These are phyloP conservation scores for Amniataba percoides DNA, from an alignment of 2,797 vertebrate genomes.

Conservation along the genomic window DNA sequence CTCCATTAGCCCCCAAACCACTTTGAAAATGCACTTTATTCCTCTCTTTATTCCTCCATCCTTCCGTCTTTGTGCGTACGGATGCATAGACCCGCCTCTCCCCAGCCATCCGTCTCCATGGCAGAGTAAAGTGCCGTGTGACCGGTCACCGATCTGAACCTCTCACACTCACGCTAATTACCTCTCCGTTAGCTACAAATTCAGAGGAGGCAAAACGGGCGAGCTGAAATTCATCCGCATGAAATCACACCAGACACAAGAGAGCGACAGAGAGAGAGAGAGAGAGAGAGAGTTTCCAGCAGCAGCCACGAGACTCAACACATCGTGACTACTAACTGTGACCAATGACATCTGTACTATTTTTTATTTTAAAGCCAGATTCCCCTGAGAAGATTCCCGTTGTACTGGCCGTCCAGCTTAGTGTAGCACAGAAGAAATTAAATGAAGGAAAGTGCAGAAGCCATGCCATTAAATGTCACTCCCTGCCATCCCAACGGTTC, in stretches of 20 bases:
- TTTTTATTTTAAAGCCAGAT: neutral
- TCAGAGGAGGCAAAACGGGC: slow-evolving; percentile 22
- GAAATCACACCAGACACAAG: slow-evolving; percentile 20
- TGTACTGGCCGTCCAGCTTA: neutral
- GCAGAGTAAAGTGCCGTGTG: slow-evolving; percentile 26
- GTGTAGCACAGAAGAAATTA: neutral
- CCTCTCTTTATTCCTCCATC: neutral
- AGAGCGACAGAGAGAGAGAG: neutral
- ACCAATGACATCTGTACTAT: slow-evolving; percentile 20
- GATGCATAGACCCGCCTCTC: slow-evolving; percentile 20
- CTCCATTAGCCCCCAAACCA: slow-evolving; percentile 19
- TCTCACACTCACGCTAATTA: slow-evolving; percentile 33
- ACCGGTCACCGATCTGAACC: slow-evolving; percentile 42
- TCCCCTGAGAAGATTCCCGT: neutral
- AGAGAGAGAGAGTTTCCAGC: too few relatives aligned
- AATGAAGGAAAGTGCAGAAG: neutral
- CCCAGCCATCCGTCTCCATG: slow-evolving; percentile 42
- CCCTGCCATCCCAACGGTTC: neutral
- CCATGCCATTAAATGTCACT: neutral
- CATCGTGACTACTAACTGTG: slow-evolving; percentile 25
- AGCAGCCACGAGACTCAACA: neutral
- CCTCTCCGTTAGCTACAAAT: slow-evolving; percentile 28
- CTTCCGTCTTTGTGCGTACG: neutral
- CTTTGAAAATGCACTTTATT: neutral
- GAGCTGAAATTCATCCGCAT: slow-evolving; percentile 30